Evolutionary conservation across 2,888 invertebrate species (phyloP), one percentile per base, ranked within the genome.

Genomic region (Falcaria lacertinaria): DNA sequence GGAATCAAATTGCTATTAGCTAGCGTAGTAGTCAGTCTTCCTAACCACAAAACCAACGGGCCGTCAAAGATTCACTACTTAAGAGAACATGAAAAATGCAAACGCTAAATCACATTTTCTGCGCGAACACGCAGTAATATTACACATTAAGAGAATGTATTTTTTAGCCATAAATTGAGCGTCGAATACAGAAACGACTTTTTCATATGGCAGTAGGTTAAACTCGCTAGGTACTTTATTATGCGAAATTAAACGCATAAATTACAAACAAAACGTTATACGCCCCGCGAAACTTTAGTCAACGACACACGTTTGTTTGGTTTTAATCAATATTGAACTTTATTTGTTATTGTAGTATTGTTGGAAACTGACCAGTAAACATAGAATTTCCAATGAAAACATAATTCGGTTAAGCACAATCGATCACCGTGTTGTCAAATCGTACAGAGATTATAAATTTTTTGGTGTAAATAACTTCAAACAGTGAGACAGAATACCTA

Each of bases 181-280:
- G 65, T 53, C 54, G 68, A 64, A 69, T 68, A 74, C 69, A 67
- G 66, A 73, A 77, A 79, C 76, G 85, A 79, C 73, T 85, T 84
- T 86, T 85, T 81, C 74, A 84, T 79, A 71, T 68, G 77, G 67
- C 74, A 79, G 68, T 76, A 67, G 74, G 80, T 77, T 78, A 72
- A 74, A 76, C 65, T 71, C 64, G 61, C 65, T 72, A 64, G 61
- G 65, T 69, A 75, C 79, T 79, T 79, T 78, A 77, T 75, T 77
- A 77, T 68, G 78, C 76, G 72, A 85, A 87, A 88, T 88, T 83
- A 84, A 87, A 87, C 74, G 48, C 86, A 86, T 88, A 88, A 88
- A 87, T 88, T 80, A 79, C 76, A 19, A 37, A 37, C 43, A 52
- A 56, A 47, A 56, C 58, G 47, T 50, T 57, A 57, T 60, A 64